A percentile compares a stretch with the other conserved stretches of the same genome.
phyloP scores from a whole-genome alignment of 30 jellyfish, hydroid and myxozoan genomes.

The Aurelia aurita region DNA sequence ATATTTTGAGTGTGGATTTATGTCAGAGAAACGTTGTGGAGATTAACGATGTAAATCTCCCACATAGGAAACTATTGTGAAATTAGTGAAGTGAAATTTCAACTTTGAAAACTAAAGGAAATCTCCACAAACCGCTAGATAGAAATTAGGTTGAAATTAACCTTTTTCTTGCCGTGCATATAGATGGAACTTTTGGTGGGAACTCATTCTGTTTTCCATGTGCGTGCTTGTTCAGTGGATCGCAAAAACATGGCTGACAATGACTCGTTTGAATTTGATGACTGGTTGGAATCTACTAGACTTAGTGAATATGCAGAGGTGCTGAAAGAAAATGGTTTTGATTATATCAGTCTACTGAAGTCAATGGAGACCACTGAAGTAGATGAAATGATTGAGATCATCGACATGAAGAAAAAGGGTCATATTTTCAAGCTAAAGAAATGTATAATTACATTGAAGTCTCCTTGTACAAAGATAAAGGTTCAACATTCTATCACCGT shows the following conservation, averaged over 20 bases:
- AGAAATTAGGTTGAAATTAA: too few relatives aligned
- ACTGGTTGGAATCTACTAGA: slow-evolving; percentile 20
- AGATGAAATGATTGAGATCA: slow-evolving; percentile 39
- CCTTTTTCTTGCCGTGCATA: too few relatives aligned
- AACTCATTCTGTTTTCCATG: too few relatives aligned
- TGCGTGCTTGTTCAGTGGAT: not conserved
- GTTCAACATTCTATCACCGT: slow-evolving; percentile 27
- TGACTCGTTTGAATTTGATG: slow-evolving; percentile 30
- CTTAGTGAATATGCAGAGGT: slow-evolving; percentile 23
- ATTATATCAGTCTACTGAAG: slow-evolving; percentile 22
- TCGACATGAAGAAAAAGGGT: slow-evolving; percentile 33
- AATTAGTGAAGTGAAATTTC: too few relatives aligned
- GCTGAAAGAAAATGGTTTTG: slow-evolving; percentile 38
- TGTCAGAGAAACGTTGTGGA: too few relatives aligned
- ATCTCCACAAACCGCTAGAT: too few relatives aligned
- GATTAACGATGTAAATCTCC: too few relatives aligned
- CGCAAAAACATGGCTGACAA: slow-evolving; percentile 31
- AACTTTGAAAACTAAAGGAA: too few relatives aligned
- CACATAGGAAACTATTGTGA: too few relatives aligned
- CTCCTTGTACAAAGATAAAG: slow-evolving; percentile 32
- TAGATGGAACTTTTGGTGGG: too few relatives aligned
- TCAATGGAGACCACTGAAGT: slow-evolving; percentile 45
- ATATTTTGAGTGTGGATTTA: too few relatives aligned
- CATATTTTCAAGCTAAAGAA: slow-evolving; percentile 36
- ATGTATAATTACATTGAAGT: slow-evolving; percentile 15